Evolutionary conservation across 2,888 invertebrate species (phyloP).

Genomic region (Mayetiola destructor): DNA sequence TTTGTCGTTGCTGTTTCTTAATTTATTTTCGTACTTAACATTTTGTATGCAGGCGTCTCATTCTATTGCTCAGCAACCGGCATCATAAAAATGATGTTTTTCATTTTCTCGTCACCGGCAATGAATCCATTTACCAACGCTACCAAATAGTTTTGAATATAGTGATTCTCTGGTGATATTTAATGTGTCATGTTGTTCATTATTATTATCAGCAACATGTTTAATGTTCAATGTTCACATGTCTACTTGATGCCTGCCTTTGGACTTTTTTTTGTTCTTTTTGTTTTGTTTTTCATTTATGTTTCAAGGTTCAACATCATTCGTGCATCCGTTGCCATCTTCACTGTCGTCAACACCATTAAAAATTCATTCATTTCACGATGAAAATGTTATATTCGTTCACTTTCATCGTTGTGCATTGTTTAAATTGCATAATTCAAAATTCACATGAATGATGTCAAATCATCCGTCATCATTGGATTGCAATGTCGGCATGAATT

Average conservation of each 20-base stretch:
- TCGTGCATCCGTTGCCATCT: too few relatives aligned
- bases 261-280: too few relatives aligned
- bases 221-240: neutral
- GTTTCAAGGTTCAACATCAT: too few relatives aligned
- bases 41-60: neutral
- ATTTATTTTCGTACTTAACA: neutral
- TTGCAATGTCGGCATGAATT: too few relatives aligned
- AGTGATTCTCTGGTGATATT: constrained; percentile 3
- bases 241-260: neutral
- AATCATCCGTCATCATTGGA: neutral
- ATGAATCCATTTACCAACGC: too few relatives aligned
- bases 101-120: neutral
- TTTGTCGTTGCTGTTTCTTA: constrained; percentile 5
- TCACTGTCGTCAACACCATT: too few relatives aligned
- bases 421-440: constrained; percentile 3
- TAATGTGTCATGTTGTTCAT: constrained; percentile 12
- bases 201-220: constrained; percentile 10
- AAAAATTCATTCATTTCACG: neutral
- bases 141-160: too few relatives aligned
- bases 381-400: neutral
- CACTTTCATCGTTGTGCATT: neutral
- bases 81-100: neutral
- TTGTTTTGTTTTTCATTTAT: too few relatives aligned
- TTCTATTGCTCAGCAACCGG: neutral
- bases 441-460: constrained; percentile 6